Percentiles rank a stretch among this genome's conserved stretches.
These are phyloP conservation scores for Catagonus wagneri DNA, from an alignment of 2,113 vertebrate genomes.

Conservation along the genomic window DNA sequence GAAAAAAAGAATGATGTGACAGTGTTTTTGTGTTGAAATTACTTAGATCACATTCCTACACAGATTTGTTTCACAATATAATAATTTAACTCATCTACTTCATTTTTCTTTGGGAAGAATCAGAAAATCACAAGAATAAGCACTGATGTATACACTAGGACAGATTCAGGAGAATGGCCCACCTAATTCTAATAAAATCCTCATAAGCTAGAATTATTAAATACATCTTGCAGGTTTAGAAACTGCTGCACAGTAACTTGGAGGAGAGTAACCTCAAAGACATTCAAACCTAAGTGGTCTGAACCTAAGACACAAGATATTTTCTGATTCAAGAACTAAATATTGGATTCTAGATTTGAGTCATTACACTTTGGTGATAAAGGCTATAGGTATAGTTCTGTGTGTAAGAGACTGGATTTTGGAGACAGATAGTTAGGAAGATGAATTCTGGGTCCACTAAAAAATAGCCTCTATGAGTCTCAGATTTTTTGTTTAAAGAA, in stretches of 20 bases:
- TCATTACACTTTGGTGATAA: neutral
- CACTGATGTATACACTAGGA: neutral
- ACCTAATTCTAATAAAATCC: neutral
- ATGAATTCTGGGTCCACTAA: neutral
- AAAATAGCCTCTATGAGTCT: neutral
- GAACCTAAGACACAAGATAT: neutral
- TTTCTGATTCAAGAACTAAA: neutral
- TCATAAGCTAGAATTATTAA: neutral
- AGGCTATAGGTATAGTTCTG: neutral
- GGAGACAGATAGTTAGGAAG: neutral
- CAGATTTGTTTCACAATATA: neutral
- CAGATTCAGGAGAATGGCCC: neutral
- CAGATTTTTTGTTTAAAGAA: neutral
- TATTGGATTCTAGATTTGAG: neutral
- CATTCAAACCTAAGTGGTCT: neutral
- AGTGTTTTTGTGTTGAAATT: conserved; percentile 1
- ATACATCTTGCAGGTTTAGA: neutral
- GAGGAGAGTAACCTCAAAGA: neutral
- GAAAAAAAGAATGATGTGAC: no score
- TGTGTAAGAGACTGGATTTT: neutral
- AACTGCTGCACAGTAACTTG: neutral
- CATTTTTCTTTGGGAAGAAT: neutral
- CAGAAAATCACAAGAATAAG: neutral
- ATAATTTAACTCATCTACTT: conserved; percentile 35
- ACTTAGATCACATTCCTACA: neutral